These are phyloP conservation scores for Saguinus midas DNA, from an alignment of 2,113 vertebrate genomes.

Conservation along the genomic window DNA sequence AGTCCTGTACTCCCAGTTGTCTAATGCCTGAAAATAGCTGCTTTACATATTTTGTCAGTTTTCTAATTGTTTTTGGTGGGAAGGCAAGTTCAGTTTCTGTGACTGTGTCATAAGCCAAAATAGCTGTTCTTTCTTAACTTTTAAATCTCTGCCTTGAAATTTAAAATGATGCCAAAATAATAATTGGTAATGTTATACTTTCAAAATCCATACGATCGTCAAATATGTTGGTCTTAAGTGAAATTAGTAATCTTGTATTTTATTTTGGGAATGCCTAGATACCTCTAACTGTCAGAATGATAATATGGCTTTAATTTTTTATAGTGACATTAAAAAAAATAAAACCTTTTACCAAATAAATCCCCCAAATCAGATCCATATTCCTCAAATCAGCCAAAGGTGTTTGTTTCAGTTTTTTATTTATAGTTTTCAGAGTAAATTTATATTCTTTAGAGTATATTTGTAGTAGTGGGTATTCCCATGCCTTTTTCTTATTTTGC, in stretches of 20 bases:
- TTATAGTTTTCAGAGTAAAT: constrained; percentile 22
- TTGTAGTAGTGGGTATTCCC: not conserved
- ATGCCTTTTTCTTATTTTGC: not conserved
- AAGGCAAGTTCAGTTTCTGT: not conserved
- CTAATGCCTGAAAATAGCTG: not conserved
- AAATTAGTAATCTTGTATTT: not conserved
- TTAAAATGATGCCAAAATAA: not conserved
- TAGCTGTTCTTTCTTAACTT: not conserved
- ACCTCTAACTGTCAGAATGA: not conserved
- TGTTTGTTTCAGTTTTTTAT: not conserved
- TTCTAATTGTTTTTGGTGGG: not conserved
- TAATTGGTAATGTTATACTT: not conserved
- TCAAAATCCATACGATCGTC: not conserved
- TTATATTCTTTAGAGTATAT: not conserved
- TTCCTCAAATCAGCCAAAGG: not conserved
- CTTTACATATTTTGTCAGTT: not conserved
- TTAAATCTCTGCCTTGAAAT: constrained; percentile 16
- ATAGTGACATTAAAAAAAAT: not conserved
- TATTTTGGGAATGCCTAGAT: not conserved
- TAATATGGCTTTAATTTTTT: not conserved
- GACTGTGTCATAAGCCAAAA: not conserved
- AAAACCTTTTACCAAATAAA: not conserved
- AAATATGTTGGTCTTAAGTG: not conserved
- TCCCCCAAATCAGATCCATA: not conserved
- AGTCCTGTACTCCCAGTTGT: not conserved